Evolutionary conservation across 1,140 invertebrate species (phyloP).

Genomic region (Marisa cornuarietis): DNA sequence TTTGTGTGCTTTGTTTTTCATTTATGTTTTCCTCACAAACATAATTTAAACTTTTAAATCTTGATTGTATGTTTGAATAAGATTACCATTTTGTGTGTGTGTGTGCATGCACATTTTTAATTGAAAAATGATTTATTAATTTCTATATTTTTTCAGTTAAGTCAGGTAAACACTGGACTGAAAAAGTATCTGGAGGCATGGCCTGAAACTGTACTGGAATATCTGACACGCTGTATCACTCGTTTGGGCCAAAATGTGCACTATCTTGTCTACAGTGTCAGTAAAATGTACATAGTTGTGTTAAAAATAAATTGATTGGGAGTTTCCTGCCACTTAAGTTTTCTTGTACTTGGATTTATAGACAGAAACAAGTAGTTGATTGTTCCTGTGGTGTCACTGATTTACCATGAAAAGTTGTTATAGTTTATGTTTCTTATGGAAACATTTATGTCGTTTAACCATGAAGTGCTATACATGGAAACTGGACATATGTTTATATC

Average conservation of each 20-base stretch:
- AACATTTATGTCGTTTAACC: no score
- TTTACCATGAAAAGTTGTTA: background rate
- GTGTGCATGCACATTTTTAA: no score
- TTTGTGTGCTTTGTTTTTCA: background rate
- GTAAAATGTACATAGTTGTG: background rate
- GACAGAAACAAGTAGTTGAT: slow-evolving; percentile 1
- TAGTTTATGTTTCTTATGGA: no score
- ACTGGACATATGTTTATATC: no score
- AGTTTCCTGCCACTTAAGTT: background rate
- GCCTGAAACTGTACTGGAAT: slow-evolving; percentile 32
- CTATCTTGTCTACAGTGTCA: slow-evolving; percentile 18
- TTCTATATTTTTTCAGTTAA: slow-evolving; percentile 25
- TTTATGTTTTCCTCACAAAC: background rate
- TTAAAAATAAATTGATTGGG: no score
- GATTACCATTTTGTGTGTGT: no score
- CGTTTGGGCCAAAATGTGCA: slow-evolving; percentile 18
- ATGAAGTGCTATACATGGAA: no score
- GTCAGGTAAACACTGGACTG: slow-evolving; percentile 31
- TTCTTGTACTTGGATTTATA: background rate
- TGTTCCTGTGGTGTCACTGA: background rate
- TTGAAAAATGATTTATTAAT: no score
- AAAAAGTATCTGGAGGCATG: slow-evolving; percentile 35
- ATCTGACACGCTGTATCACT: slow-evolving; percentile 29
- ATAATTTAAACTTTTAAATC: background rate
- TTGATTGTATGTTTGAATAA: background rate